Evolutionary conservation across 2,888 invertebrate genomes (phyloP).

Genomic region (Trachelus stipa): DNA sequence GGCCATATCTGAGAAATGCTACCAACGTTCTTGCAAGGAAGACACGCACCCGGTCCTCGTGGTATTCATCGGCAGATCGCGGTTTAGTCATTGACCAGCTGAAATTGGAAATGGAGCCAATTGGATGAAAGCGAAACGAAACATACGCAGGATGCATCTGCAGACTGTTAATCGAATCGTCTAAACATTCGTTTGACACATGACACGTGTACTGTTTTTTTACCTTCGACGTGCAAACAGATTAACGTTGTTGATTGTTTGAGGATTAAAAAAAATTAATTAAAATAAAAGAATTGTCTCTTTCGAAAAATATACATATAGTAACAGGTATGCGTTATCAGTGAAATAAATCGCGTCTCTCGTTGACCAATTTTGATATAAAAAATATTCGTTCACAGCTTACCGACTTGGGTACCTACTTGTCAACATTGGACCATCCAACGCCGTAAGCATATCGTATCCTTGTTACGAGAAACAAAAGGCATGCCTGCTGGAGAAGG

Average conservation of each 20-base stretch:
- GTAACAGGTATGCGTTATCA: too few relatives aligned
- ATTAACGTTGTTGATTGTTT: background rate
- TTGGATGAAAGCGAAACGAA: background rate
- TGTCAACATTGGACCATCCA: background rate
- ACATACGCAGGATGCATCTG: background rate
- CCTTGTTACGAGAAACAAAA: background rate
- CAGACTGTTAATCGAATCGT: background rate
- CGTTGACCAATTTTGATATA: too few relatives aligned
- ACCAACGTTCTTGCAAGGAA: background rate
- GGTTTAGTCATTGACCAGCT: background rate
- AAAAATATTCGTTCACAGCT: too few relatives aligned
- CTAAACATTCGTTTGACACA: background rate
- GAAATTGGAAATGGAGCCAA: background rate
- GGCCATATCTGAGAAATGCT: background rate
- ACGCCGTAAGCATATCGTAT: background rate
- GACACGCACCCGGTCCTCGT: background rate
- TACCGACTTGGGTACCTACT: background rate
- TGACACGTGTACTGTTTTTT: background rate
- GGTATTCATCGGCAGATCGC: background rate
- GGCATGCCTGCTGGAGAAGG: background rate
- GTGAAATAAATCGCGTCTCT: too few relatives aligned
- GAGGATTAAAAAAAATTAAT: background rate
- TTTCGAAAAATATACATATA: too few relatives aligned
- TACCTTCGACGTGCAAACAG: background rate
- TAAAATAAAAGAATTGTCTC: background rate